Base-by-base conservation (phyloP, 2,113 vertebrate species). In the Malaclemys terrapin region DNA sequence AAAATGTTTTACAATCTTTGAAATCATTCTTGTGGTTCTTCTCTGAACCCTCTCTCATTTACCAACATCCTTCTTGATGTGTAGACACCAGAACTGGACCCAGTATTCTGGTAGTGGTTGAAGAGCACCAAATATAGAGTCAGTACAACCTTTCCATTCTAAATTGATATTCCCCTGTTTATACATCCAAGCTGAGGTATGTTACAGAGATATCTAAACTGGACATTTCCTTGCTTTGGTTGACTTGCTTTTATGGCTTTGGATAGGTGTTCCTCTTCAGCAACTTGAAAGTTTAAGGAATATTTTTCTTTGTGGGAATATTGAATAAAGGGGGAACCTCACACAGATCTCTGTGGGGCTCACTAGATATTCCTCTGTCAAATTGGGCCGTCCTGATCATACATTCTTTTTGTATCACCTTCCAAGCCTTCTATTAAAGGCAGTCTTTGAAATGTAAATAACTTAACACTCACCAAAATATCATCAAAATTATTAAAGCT, bases 371-470 rank as follows among this genome's bases (percentile, higher is more conserved):
- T 78, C 5, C 8, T 1, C 8, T 57, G 25, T 3, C 78, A 83
- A 91, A 85, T 80, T 80, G 75, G n/a, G 57, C 57, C 45, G 65
- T 53, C 14, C 27, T 88, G 54, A 57, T 79, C 42, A 90, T 14
- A 29, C 19, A 65, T 10, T 82, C 38, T 84, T 54, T 22, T 95
- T 87, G 82, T 69, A 83, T 81, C 53, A 91, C 10, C 87, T 94
- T 95, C 90, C 0, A 0, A 75, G 38, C 22, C 29, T 6, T 94
- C 38, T 82, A 4, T 76, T 78, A 69, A 91, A 91, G 50, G 52
- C 24, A 88, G 62, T 83, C 6, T 95, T 95, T 95, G 10, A 81
- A 87, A 91, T 10, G 13, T n/a, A 47, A 57, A 91, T 35, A 29
- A 56, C 8, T 9, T 80, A 59, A n/a, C n/a, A 84, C 17, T 62